These are phyloP conservation scores for Echinarachnius parma DNA, from an alignment of 53 echinoderm and acorn worm genomes.

Conservation along the genomic window DNA sequence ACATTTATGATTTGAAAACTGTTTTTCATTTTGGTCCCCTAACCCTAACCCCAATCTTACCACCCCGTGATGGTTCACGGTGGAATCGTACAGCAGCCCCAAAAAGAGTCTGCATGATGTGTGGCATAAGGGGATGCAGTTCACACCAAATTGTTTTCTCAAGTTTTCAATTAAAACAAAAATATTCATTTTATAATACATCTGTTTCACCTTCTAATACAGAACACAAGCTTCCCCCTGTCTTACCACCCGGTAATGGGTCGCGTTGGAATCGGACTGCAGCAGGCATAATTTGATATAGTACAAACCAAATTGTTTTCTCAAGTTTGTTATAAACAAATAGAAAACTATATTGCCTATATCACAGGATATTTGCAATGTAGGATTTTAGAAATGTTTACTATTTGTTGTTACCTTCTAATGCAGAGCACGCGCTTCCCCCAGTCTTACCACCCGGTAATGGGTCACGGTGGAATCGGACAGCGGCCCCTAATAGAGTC, in stretches of 20 bases:
- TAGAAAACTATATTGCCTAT: too few relatives aligned
- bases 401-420: too few relatives aligned
- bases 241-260: constrained; percentile 65
- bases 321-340: too few relatives aligned
- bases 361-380: neutral
- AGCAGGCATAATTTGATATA: too few relatives aligned
- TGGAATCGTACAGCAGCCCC: constrained; percentile 60
- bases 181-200: too few relatives aligned
- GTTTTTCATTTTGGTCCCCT: constrained; percentile 28
- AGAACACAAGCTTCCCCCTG: constrained; percentile 37
- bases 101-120: constrained; percentile 93
- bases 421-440: constrained; percentile 71
- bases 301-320: too few relatives aligned
- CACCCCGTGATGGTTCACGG: constrained; percentile 66
- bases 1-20: neutral
- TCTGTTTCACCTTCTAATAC: too few relatives aligned
- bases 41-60: constrained; percentile 74
- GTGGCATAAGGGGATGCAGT: too few relatives aligned
- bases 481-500: constrained; percentile 61
- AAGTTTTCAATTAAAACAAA: too few relatives aligned
- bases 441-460: constrained; percentile 75
- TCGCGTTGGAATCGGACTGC: constrained; percentile 59
- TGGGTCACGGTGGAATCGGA: constrained; percentile 63
- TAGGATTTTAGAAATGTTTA: neutral
- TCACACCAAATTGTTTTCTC: too few relatives aligned